Percentiles rank a stretch among this genome's conserved stretches.
Evolutionary conservation across 2,888 invertebrate species (phyloP).

Genomic region (Spisula subtruncata): DNA sequence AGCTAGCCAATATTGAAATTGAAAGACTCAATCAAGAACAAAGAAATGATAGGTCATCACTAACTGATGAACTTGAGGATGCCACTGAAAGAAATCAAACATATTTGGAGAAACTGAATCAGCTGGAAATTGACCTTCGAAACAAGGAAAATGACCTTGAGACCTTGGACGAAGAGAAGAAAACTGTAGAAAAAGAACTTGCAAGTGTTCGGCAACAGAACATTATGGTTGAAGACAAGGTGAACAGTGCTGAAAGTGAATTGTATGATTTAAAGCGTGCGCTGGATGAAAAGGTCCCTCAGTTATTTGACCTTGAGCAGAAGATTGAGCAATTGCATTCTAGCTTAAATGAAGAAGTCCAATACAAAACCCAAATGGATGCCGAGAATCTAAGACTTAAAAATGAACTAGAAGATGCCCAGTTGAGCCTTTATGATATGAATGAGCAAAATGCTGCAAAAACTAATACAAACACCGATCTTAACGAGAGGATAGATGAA

Average conservation of each 20-base stretch:
- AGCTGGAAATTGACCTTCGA: constrained; percentile 44
- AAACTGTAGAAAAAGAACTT: constrained; percentile 43
- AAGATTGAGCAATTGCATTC: constrained; percentile 9
- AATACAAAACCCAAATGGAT: constrained; percentile 21
- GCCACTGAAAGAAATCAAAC: constrained; percentile 55
- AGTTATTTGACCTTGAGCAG: constrained; percentile 36
- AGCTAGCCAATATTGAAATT: constrained; percentile 64
- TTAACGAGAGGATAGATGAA: constrained; percentile 27
- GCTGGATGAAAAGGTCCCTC: neutral
- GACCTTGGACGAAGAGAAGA: constrained; percentile 49
- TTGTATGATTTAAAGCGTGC: constrained; percentile 41
- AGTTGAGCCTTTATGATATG: constrained; percentile 26
- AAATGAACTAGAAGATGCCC: constrained; percentile 36
- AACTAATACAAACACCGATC: constrained; percentile 28
- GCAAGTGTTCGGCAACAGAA: constrained; percentile 23
- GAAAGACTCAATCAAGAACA: constrained; percentile 59
- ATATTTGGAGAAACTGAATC: constrained; percentile 49
- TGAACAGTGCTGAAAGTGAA: constrained; percentile 36
- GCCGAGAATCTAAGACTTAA: constrained; percentile 42
- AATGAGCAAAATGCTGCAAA: constrained; percentile 36
- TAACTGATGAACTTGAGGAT: constrained; percentile 45
- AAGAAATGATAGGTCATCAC: constrained; percentile 39
- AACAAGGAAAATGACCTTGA: constrained; percentile 51
- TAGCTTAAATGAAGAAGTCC: constrained; percentile 31
- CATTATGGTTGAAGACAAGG: constrained; percentile 2